These are phyloP conservation scores for Lordiphosa fenestrarum DNA, from an alignment of 2,888 invertebrate species.

Conservation along the genomic window DNA sequence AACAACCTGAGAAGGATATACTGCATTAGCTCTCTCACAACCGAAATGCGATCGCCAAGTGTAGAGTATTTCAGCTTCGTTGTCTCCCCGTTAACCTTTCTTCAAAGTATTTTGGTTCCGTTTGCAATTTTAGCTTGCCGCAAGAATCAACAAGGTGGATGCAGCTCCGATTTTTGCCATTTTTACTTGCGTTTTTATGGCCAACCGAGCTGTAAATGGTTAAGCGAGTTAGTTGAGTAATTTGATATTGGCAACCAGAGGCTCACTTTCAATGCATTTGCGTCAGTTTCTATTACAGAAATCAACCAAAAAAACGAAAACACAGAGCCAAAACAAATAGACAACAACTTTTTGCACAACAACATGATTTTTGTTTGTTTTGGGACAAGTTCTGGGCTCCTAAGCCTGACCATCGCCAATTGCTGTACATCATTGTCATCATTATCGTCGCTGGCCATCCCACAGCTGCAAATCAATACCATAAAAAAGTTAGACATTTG, in stretches of 20 bases:
- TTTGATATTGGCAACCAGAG: constrained; percentile 71
- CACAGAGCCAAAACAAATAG: not conserved
- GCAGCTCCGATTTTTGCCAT: constrained; percentile 1
- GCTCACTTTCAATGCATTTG: constrained; percentile 63
- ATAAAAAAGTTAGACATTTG: constrained; percentile 8
- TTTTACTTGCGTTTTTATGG: constrained; percentile 39
- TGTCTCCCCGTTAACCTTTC: too few species aligned
- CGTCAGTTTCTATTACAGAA: constrained; percentile 36
- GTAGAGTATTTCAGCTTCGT: too few species aligned
- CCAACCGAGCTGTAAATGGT: constrained; percentile 51
- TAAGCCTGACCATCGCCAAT: not conserved
- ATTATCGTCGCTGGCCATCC: constrained; percentile 19
- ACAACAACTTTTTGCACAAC: constrained; percentile 8
- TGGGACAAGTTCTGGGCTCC: constrained; percentile 6
- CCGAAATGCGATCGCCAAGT: too few species aligned
- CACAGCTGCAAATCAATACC: constrained; percentile 7
- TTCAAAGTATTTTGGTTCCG: constrained; percentile 44
- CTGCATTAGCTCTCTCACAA: too few species aligned
- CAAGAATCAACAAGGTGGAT: constrained; percentile 44
- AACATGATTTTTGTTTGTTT: not conserved
- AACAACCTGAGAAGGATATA: too few species aligned
- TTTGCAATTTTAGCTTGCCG: constrained; percentile 61
- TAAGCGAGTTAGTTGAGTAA: constrained; percentile 52
- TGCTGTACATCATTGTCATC: constrained; percentile 10
- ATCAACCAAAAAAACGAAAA: constrained; percentile 1